phyloP scores from a whole-genome alignment of 1,140 invertebrate species.

The Dendrolimus punctatus region DNA sequence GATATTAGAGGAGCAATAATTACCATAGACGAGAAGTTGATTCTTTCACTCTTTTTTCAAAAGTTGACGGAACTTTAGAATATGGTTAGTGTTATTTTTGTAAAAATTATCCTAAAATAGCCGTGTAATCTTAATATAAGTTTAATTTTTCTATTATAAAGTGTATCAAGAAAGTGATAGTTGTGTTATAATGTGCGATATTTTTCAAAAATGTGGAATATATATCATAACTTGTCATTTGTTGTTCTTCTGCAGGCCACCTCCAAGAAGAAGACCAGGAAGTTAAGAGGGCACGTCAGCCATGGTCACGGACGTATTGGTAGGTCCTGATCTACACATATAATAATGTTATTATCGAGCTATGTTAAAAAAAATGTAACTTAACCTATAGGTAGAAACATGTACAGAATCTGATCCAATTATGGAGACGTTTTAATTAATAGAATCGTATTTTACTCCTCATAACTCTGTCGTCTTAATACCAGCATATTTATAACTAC shows the following conservation, averaged over 20 bases:
- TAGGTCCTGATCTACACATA: slow-evolving; percentile 69
- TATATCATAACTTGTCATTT: slow-evolving; percentile 79
- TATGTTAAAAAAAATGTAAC: no score
- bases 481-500: no score
- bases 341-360: neutral
- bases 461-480: no score
- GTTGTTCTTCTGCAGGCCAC: slow-evolving; percentile 81
- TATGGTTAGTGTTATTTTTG: slow-evolving; percentile 52
- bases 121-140: slow-evolving; percentile 25
- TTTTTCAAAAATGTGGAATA: slow-evolving; percentile 24
- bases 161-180: slow-evolving; percentile 15
- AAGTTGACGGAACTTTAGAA: slow-evolving; percentile 47
- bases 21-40: slow-evolving; percentile 18
- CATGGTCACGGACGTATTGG: slow-evolving; percentile 99
- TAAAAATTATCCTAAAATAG: slow-evolving; percentile 30
- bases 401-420: no score
- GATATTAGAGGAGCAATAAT: neutral
- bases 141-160: slow-evolving; percentile 9
- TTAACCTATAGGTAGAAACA: no score
- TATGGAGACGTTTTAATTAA: no score
- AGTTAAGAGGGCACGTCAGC: slow-evolving; percentile 98
- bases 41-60: slow-evolving; percentile 36
- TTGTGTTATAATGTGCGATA: slow-evolving; percentile 21
- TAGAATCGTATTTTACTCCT: no score
- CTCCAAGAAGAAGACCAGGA: slow-evolving; percentile 97